Evolutionary conservation across 2,888 invertebrate species (phyloP), one percentile per base, ranked within the genome.

Genomic region (Gari tellinella): DNA sequence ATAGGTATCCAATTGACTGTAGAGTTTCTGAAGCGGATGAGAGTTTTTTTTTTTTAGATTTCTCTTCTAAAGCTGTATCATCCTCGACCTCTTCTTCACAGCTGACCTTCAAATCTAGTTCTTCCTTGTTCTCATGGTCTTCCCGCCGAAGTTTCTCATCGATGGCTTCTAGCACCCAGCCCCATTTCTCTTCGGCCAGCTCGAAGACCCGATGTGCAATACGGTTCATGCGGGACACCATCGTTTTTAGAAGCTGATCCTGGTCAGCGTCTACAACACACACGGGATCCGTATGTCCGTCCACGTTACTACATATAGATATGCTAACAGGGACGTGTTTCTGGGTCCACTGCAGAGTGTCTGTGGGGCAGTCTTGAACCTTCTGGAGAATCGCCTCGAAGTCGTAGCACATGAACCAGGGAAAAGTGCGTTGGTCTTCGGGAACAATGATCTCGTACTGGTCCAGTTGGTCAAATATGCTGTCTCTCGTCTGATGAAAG

Each of bases 381-480:
- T 62, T 61, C 40, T 62, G 51, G 2, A 72, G 26, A 4, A 66
- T 17, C 8, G 61, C 51, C 23, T 74, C 74, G 46, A 65, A 74
- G 31, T 74, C 75, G 52, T 55, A 75, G 31, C 63, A 58, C 0
- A 55, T 25, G 21, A 63, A 63, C 65, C 69, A 72, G 3, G 69
- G 67, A 52, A 55, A 72, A 1, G 60, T 67, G 14, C 67, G 70
- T 23, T 58, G 46, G 2, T 55, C 31, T 1, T 51, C 38, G 1
- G 67, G 67, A 1, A 73, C 69, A 46, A 60, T 17, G 21, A 73
- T 69, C 1, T 40, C 69, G 37, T 61, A 52, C 21, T 66, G 48
- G 14, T 66, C 66, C 26, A 72, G 19, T 38, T 45, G n/a, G 0
- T 78, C 69, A 38, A 78, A 78, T 26, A 78, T 62, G 15, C 17